phyloP scores from a whole-genome alignment of 2,797 vertebrate species.

The Remorina albescens region DNA sequence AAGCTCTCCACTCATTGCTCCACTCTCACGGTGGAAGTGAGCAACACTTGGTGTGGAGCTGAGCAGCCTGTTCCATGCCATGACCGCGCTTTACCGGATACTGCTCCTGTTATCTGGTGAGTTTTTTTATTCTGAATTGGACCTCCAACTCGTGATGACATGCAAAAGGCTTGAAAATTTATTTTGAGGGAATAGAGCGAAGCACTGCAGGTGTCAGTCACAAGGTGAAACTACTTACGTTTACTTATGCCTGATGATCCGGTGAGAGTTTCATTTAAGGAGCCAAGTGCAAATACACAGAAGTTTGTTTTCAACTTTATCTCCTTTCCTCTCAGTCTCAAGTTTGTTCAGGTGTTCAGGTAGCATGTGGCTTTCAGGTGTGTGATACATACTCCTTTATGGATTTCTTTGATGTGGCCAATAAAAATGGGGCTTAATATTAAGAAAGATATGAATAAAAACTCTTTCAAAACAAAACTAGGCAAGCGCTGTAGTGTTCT shows the following conservation, averaged over 20 bases:
- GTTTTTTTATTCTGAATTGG: slow-evolving; percentile 42
- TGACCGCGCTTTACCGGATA: slow-evolving; percentile 71
- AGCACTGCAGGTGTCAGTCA: not conserved
- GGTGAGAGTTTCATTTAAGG: slow-evolving; percentile 6
- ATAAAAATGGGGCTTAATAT: not conserved
- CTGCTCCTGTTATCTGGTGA: slow-evolving; percentile 83
- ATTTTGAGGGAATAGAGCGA: not conserved
- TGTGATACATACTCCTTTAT: not conserved
- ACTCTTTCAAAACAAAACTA: not conserved
- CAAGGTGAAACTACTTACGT: not conserved
- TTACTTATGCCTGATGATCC: slow-evolving; percentile 6
- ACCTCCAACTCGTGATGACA: not conserved
- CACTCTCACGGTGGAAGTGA: slow-evolving; percentile 50
- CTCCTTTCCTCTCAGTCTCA: not conserved
- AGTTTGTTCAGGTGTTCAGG: not conserved
- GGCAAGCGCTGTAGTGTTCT: not conserved
- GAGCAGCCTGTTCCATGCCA: slow-evolving; percentile 62
- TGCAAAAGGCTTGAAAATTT: not conserved
- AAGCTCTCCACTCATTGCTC: slow-evolving; percentile 55
- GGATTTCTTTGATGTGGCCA: not conserved
- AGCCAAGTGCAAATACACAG: not conserved
- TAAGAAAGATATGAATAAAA: not conserved
- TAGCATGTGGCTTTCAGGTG: not conserved
- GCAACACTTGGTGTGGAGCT: slow-evolving; percentile 40
- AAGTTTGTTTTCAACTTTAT: not conserved